Evolutionary conservation across 2,797 vertebrate species (phyloP).

Genomic region (Loriculus beryllinus): DNA sequence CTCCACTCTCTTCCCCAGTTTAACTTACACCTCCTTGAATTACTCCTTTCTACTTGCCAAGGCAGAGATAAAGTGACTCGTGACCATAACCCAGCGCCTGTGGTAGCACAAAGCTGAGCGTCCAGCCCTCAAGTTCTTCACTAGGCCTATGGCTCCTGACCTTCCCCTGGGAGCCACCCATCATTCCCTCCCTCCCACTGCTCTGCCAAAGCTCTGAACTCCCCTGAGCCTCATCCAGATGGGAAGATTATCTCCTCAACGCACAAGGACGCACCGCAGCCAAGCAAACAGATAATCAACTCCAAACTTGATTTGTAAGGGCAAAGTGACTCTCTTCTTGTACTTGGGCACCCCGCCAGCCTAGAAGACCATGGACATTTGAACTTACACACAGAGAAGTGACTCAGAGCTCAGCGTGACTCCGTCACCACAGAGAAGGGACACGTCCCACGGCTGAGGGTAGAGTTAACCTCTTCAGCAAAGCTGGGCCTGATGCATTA

Average conservation of each 20-base stretch:
- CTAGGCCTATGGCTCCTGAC: not conserved
- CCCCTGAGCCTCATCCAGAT: not conserved
- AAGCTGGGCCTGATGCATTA: not conserved
- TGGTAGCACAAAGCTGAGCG: fast-evolving
- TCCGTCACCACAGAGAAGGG: not conserved
- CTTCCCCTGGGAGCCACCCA: not conserved
- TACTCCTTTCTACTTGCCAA: not conserved
- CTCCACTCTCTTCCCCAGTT: not conserved
- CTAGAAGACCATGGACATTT: not conserved
- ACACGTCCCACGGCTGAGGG: fast-evolving
- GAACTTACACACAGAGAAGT: not conserved
- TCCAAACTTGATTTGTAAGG: constrained; percentile 31
- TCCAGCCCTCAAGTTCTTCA: not conserved
- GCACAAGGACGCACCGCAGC: not conserved
- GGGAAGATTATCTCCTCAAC: not conserved
- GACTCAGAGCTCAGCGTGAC: not conserved
- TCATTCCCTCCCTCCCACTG: not conserved
- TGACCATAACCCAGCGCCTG: not conserved
- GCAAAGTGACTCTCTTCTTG: constrained; percentile 24
- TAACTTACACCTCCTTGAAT: not conserved
- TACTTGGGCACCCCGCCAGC: not conserved
- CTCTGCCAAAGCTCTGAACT: not conserved
- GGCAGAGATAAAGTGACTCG: not conserved
- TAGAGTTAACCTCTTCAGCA: not conserved
- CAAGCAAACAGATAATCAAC: constrained; percentile 50